Conservation (phyloP, 2,113 vertebrate species). For the Gadus macrocephalus region DNA sequence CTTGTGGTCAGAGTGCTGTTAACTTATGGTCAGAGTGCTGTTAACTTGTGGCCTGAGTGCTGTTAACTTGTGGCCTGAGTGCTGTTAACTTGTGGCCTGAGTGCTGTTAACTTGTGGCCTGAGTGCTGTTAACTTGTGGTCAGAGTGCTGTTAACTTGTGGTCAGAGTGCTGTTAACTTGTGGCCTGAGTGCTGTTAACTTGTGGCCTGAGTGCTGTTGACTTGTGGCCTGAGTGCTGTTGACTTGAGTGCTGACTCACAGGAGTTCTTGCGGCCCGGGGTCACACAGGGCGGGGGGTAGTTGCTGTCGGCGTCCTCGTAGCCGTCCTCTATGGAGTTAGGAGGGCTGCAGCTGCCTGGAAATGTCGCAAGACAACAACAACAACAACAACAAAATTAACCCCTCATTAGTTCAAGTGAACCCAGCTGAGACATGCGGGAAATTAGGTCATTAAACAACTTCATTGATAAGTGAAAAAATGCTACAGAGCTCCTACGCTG, state of each 20-base stretch:
- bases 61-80: not conserved
- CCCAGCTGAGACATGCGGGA: too few species aligned
- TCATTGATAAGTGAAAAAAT: too few species aligned
- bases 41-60: too few species aligned
- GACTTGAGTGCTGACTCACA: constrained; percentile 71
- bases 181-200: not conserved
- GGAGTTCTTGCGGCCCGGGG: constrained; percentile 84
- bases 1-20: not conserved
- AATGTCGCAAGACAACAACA: constrained; percentile 7
- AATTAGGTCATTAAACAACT: too few species aligned
- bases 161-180: too few species aligned
- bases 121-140: too few species aligned
- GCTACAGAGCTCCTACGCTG: too few species aligned
- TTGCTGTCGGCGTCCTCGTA: constrained; percentile 94
- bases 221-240: not conserved
- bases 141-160: not conserved
- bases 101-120: not conserved
- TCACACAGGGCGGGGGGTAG: constrained; percentile 84
- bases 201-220: not conserved
- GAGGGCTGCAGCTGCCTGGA: constrained; percentile 86
- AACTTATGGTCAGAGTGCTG: constrained; percentile 25
- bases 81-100: too few species aligned
- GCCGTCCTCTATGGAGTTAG: constrained; percentile 86
- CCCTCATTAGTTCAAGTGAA: too few species aligned
- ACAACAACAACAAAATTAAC: too few species aligned